Base-by-base conservation (phyloP, 2,113 vertebrate species). In the Pica pica region DNA sequence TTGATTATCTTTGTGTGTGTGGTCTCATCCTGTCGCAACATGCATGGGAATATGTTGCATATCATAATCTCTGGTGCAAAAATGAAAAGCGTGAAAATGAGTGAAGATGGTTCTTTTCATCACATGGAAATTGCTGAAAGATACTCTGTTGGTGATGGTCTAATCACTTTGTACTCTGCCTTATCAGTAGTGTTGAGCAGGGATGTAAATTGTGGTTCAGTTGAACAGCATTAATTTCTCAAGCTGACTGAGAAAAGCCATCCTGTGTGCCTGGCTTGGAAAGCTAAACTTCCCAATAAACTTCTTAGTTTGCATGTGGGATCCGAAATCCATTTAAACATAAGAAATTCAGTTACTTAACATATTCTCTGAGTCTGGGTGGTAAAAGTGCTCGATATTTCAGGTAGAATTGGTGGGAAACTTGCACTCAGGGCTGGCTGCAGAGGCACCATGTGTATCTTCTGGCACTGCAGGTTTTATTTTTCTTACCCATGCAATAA, bases 391-490 rank as follows among this genome's bases (percentile, higher is more conserved):
- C 21, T 78, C 42, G 47, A 21, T 47, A 46, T 87, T 83, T 81
- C 39, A 39, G 23, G 28, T 64, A 37, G 37, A 20, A 30, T 41
- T 5, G 2, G 31, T 68, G 35, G 44, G 37, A 68, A 59, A 6
- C 27, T 35, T 71, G 20, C 4, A 20, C 12, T 11, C 2, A 11
- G 26, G 18, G 7, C 22, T 90, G 46, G 13, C 14, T 90, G 13
- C 53, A 3, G 11, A n/a, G 11, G 44, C 4, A 30, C 18, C 13
- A 0, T 1, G 18, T 7, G 12, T 14, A 16, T 60, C 17, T 59
- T 59, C 33, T n/a, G 39, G 39, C 8, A 21, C 7, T 55, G 47
- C 44, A 71, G 15, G 13, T 18, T 67, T 74, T 52, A 13, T 55
- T n/a, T 68, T 79, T 61, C 18, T 92, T 75, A 49, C 10, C 24